Evolutionary conservation across 2,113 vertebrate genomes (phyloP), one percentile per base, ranked within the genome.

Genomic region (Phalacrocorax carbo): DNA sequence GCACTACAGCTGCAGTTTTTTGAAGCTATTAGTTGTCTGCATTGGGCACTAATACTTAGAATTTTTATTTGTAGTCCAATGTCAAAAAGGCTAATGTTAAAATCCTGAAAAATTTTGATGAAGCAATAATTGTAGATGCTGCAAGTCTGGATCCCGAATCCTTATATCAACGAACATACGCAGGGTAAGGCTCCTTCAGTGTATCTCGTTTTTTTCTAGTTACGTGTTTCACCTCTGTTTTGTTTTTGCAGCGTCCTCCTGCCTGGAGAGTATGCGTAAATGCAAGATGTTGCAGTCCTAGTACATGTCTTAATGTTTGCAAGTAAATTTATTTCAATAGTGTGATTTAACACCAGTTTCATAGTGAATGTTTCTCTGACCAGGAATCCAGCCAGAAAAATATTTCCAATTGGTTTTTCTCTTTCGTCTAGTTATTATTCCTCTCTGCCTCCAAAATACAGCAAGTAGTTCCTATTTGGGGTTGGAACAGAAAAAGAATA

Each of bases 81-180:
- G 88, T 98, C 97, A 99, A 98, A 98, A 99, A 99, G 98, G 98
- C 98, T 88, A 99, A 97, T 62, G 98, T 99, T 97, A 99, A 99
- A 98, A 99, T 99, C 98, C 97, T 99, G 97, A 99, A 99, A 98
- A 99, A 99, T 97, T 99, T 99, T 97, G 99, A 99, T 83, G 99
- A 99, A 98, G 99, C 99, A 46, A 99, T 99, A 98, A 99, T 99
- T 27, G 99, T 99, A 80, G 99, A 99, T 95, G 98, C 99, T 61
- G 98, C 99, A 96, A 99, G 99, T 94, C 97, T 99, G 98, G 99
- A 99, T 96, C 99, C 99, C 2, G 99, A 99, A 93, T 99, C 99
- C 68, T 95, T 99, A 36, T 99, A 99, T 97, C 99, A 99, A 89
- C 98, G 99, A 82, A 99, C 99, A 1, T 99, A 99, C 11, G 99